Evolutionary conservation across 2,113 vertebrate genomes (phyloP).

Genomic region (Lamprologus speciosus): DNA sequence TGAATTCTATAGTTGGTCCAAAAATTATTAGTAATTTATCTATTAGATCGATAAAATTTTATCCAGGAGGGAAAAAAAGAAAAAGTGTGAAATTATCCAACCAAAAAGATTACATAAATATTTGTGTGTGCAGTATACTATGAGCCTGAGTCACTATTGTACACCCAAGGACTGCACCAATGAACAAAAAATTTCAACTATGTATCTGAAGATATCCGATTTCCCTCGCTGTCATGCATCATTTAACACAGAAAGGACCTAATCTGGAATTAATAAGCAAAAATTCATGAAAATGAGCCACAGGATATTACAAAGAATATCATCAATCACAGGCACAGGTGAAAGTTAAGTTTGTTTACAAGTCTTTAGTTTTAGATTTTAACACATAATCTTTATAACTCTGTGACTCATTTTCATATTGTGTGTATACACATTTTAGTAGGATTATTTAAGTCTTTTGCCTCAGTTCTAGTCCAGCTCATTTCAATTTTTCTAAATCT

Average conservation of each 20-base stretch:
- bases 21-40: background rate
- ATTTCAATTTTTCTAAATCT: constrained; percentile 1
- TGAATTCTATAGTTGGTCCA: background rate
- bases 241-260: constrained; percentile 43
- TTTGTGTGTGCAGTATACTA: background rate
- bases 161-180: background rate
- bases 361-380: background rate
- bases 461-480: background rate
- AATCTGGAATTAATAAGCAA: constrained; percentile 19
- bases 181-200: constrained; percentile 1
- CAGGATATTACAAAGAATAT: constrained; percentile 11
- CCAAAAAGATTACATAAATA: background rate
- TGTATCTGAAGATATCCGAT: background rate
- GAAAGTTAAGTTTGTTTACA: background rate
- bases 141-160: background rate
- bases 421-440: background rate
- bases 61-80: background rate
- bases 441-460: background rate
- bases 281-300: constrained; percentile 24
- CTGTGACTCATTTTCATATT: background rate
- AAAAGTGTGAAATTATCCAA: background rate
- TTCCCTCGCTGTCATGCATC: constrained; percentile 22
- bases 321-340: background rate
- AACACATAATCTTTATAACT: background rate
- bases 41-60: background rate